Evolutionary conservation across 2,797 vertebrate genomes (phyloP).

Genomic region (Carcharodon carcharias): DNA sequence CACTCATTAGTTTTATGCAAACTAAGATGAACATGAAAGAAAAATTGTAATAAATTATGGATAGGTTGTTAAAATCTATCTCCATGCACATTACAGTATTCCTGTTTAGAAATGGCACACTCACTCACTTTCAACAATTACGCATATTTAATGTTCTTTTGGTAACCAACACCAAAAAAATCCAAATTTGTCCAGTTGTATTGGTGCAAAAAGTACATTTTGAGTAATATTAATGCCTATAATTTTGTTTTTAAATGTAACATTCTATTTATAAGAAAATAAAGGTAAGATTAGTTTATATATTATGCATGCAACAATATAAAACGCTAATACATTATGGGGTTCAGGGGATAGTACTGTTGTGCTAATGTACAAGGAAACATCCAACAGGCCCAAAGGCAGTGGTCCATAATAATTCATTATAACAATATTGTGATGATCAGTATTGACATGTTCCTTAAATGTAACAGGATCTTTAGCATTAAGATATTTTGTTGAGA

Average conservation of each 20-base stretch:
- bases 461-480: background rate
- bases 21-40: constrained; percentile 95
- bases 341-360: background rate
- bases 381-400: background rate
- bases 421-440: background rate
- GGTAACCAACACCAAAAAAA: constrained; percentile 49
- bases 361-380: background rate
- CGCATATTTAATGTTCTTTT: constrained; percentile 78
- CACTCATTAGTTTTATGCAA: constrained; percentile 99
- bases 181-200: background rate
- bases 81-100: constrained; percentile 65
- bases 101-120: constrained; percentile 80
- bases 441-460: background rate
- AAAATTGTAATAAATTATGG: constrained; percentile 98
- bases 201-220: constrained; percentile 11
- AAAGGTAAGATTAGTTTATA: background rate
- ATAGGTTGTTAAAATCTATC: constrained; percentile 93
- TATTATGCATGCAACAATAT: background rate
- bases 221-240: background rate
- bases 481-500: background rate
- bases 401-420: background rate
- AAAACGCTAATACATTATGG: background rate
- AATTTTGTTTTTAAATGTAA: background rate
- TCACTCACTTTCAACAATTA: constrained; percentile 97
- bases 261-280: background rate